Evolutionary conservation across 1,140 invertebrate genomes (phyloP), one percentile per base, ranked within the genome.

Genomic region (Drosophila parabipectinata): DNA sequence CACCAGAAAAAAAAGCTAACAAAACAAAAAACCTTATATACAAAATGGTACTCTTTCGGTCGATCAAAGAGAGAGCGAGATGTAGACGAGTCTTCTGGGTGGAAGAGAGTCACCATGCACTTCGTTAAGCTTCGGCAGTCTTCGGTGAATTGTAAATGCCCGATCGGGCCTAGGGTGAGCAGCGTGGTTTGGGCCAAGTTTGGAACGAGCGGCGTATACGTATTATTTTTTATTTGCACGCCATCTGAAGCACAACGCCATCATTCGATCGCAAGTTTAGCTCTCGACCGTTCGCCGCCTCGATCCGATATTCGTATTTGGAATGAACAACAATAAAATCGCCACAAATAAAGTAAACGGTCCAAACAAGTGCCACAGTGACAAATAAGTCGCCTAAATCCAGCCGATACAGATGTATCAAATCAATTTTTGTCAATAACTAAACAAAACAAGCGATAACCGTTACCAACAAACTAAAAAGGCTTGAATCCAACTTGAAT

Each of bases 221-320:
- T 82, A 37, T 88, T 88, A 88, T 89, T 83, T 77, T 73, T 64
- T 77, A 83, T 83, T 88, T 88, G 79, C 79, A 79, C 84, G 79
- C 83, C 83, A 88, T 88, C 83, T 88, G 84, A 88, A 88, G 83
- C 76, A 88, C 83, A 88, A 89, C 83, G 84, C 75, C 83, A 83
- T 81, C 83, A 64, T 79, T 89, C 83, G 83, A 88, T 89, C 83
- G 83, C 79, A 83, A 88, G 78, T 68, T 75, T 67, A 71, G 78
- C 76, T 78, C 75, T 72, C 73, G 61, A 67, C 64, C 64, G 50
- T 73, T 58, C 71, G 41, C 47, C 73, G 72, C 69, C 44, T 62
- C 39, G 69, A 54, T 47, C 18, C 44, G 15, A 21, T 21, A 21
- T 44, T 77, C 72, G 73, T 75, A 73, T 79, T 72, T 67, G 64